A percentile compares a stretch with the other conserved stretches of the same genome.
These are phyloP conservation scores for Drosophila falleni DNA, from an alignment of 2,888 invertebrate genomes.

Conservation along the genomic window DNA sequence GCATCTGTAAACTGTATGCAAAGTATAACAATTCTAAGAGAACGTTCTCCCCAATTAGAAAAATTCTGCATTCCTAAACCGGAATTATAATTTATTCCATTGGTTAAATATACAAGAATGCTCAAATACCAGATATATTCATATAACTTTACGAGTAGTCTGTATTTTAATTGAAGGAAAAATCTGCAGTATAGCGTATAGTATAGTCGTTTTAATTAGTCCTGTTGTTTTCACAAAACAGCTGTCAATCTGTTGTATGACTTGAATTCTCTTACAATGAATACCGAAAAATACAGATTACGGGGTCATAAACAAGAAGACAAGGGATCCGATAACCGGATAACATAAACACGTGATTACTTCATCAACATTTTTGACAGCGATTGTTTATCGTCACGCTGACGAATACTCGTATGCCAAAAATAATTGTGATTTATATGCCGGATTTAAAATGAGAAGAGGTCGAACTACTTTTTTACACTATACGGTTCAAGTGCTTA, in stretches of 20 bases:
- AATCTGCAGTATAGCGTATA: neutral
- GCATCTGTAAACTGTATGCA: conserved; percentile 7
- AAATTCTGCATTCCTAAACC: conserved; percentile 14
- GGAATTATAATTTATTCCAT: conserved; percentile 10
- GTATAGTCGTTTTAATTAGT: conserved; percentile 1
- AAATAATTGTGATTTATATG: conserved; percentile 51
- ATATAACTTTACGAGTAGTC: neutral
- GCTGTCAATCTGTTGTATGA: conserved; percentile 14
- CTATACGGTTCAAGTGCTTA: neutral
- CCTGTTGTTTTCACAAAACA: conserved; percentile 4
- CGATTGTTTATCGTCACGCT: conserved; percentile 18
- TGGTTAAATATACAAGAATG: neutral
- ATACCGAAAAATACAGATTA: conserved; percentile 15
- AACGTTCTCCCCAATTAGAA: neutral
- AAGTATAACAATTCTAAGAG: neutral
- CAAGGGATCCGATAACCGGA: conserved; percentile 21
- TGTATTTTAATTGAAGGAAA: conserved; percentile 11
- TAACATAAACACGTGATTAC: conserved; percentile 46
- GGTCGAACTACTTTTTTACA: conserved; percentile 27
- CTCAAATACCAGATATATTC: neutral
- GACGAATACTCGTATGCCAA: conserved; percentile 19
- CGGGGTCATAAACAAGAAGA: conserved; percentile 19
- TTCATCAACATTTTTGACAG: conserved; percentile 41
- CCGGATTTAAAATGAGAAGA: conserved; percentile 18
- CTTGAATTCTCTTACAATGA: conserved; percentile 6